phyloP scores from a whole-genome alignment of 2,113 vertebrate genomes.

The Scartelaos histophorus region DNA sequence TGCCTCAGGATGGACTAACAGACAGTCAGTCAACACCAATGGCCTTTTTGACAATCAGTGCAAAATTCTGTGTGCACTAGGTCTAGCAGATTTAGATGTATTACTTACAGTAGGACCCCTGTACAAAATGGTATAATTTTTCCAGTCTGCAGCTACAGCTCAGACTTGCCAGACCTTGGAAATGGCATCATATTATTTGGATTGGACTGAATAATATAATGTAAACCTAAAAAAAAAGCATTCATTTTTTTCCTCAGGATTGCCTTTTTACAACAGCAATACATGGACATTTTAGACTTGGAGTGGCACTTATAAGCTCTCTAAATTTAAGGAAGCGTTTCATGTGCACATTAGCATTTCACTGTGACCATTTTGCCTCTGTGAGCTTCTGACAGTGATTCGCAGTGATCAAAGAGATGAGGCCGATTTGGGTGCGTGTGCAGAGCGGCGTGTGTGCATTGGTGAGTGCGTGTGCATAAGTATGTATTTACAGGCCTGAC shows the following conservation, averaged over 20 bases:
- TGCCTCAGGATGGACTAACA: no score
- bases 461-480: constrained; percentile 27
- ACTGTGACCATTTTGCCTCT: constrained; percentile 34
- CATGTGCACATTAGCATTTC: constrained; percentile 35
- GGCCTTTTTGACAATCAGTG: no score
- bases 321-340: constrained; percentile 18
- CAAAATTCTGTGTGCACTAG: no score
- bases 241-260: not conserved
- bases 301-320: not conserved
- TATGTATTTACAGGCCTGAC: constrained; percentile 33
- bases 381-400: constrained; percentile 43
- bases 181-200: not conserved
- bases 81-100: no score
- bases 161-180: no score
- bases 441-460: constrained; percentile 25
- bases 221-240: not conserved
- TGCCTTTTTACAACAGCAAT: not conserved
- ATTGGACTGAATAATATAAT: not conserved
- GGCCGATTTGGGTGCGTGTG: constrained; percentile 36
- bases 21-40: no score
- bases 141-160: no score
- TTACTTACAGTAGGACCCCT: no score
- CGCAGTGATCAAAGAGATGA: constrained; percentile 56
- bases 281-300: not conserved
- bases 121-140: no score